phyloP scores from a whole-genome alignment of 2,797 vertebrate species.

The Balearica regulorum region DNA sequence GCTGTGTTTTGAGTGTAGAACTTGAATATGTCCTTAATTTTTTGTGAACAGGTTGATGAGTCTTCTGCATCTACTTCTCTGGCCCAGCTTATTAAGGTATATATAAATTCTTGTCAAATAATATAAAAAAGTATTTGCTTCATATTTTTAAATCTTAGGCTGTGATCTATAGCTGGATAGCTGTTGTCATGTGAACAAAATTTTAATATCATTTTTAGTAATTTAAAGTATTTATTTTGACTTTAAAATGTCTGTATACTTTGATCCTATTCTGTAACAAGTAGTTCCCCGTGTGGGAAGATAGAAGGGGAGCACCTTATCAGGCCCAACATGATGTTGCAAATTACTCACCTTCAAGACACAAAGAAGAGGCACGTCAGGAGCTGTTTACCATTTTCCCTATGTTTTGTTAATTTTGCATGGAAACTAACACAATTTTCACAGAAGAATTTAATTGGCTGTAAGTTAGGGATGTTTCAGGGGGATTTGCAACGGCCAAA shows the following conservation, averaged over 20 bases:
- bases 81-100: too few relatives aligned
- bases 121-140: too few relatives aligned
- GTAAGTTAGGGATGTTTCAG: conserved; percentile 55
- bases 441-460: conserved; percentile 60
- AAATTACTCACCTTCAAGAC: conserved; percentile 63
- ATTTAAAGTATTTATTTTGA: conserved; percentile 8
- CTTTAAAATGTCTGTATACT: conserved; percentile 33
- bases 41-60: too few relatives aligned
- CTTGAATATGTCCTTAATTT: too few relatives aligned
- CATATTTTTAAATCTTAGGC: too few relatives aligned
- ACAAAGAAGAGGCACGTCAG: conserved; percentile 24
- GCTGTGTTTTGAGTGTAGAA: too few relatives aligned
- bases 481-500: conserved; percentile 48
- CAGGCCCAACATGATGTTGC: conserved; percentile 50
- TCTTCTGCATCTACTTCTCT: too few relatives aligned
- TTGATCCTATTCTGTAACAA: conserved; percentile 72
- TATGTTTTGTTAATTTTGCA: conserved; percentile 40
- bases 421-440: conserved; percentile 60
- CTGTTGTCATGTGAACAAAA: too few relatives aligned
- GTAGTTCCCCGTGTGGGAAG: conserved; percentile 63
- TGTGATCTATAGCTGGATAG: too few relatives aligned
- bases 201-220: neutral
- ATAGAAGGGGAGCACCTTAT: conserved; percentile 61
- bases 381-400: conserved; percentile 41
- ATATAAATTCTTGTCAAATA: too few relatives aligned